Conservation (phyloP, 1,140 invertebrate genomes). For the Trachymyrmex septentrionalis region DNA sequence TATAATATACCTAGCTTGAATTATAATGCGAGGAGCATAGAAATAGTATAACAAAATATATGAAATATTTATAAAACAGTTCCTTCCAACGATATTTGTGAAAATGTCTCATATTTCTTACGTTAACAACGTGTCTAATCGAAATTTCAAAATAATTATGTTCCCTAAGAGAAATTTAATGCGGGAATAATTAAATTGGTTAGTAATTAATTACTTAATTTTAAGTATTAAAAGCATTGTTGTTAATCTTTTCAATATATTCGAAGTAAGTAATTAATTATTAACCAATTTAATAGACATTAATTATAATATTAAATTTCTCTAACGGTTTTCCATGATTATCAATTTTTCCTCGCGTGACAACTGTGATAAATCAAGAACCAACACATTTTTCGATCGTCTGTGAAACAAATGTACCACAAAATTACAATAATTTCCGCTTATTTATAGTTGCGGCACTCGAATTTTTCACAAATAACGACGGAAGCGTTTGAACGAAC, state of each 20-base stretch:
- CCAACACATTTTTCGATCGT: not conserved
- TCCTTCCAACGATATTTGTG: conserved; percentile 76
- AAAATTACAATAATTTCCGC: not conserved
- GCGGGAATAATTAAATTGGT: too few relatives aligned
- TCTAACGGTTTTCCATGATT: not conserved
- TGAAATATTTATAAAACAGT: conserved; percentile 85
- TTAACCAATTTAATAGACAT: too few relatives aligned
- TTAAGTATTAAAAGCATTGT: too few relatives aligned
- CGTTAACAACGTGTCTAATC: not conserved
- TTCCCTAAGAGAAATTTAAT: too few relatives aligned
- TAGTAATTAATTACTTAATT: too few relatives aligned
- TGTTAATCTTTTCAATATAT: too few relatives aligned
- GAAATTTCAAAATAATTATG: not conserved
- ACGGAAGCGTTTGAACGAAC: conserved; percentile 79
- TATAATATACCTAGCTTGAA: conserved; percentile 71
- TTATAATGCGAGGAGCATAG: conserved; percentile 82
- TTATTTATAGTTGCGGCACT: not conserved
- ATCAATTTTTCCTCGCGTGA: not conserved
- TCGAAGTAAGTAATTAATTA: too few relatives aligned
- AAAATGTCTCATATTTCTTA: conserved; percentile 54
- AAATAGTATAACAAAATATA: conserved; percentile 87
- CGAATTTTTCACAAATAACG: conserved; percentile 77
- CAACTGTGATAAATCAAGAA: not conserved
- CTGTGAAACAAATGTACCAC: not conserved
- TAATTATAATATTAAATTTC: too few relatives aligned